These are phyloP conservation scores for Phenganax stokvisi DNA, from an alignment of 92 coral and sea anemone genomes.

Conservation along the genomic window DNA sequence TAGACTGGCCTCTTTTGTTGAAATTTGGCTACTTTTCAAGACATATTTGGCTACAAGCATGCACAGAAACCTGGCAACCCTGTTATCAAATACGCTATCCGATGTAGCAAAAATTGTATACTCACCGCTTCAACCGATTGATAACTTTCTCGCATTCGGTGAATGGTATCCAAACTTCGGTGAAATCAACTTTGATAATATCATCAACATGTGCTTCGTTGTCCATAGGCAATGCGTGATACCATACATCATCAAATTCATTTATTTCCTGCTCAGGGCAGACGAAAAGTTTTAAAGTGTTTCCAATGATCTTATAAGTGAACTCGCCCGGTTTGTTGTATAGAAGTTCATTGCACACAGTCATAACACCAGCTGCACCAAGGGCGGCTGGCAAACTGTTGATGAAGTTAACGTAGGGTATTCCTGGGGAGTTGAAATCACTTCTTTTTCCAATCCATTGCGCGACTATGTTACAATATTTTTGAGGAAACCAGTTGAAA, in stretches of 20 bases:
- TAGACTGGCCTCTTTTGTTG: too few species aligned
- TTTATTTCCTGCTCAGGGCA: conserved; percentile 3
- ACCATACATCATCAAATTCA: conserved; percentile 53
- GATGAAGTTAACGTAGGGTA: background rate
- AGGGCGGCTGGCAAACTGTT: conserved; percentile 22
- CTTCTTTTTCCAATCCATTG: conserved; percentile 54
- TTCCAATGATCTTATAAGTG: conserved; percentile 41
- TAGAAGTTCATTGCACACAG: conserved; percentile 44
- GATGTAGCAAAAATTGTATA: too few species aligned
- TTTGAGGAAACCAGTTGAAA: conserved; percentile 69
- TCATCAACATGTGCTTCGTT: conserved; percentile 52
- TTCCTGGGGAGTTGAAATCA: background rate
- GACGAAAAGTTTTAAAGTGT: conserved; percentile 35
- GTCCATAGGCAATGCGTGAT: conserved; percentile 59
- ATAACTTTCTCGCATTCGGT: conserved; percentile 54
- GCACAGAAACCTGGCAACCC: too few species aligned
- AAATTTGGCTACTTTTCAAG: too few species aligned
- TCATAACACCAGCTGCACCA: conserved; percentile 50
- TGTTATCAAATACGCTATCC: too few species aligned
- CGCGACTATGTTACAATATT: conserved; percentile 48
- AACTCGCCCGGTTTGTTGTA: conserved; percentile 17
- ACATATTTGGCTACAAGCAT: too few species aligned
- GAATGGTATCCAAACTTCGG: conserved; percentile 70
- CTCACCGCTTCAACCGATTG: conserved; percentile 39
- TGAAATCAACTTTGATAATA: conserved; percentile 53